Evolutionary conservation across 1,140 invertebrate genomes (phyloP), one percentile per base, ranked within the genome.

Genomic region (Drosophila navojoa): DNA sequence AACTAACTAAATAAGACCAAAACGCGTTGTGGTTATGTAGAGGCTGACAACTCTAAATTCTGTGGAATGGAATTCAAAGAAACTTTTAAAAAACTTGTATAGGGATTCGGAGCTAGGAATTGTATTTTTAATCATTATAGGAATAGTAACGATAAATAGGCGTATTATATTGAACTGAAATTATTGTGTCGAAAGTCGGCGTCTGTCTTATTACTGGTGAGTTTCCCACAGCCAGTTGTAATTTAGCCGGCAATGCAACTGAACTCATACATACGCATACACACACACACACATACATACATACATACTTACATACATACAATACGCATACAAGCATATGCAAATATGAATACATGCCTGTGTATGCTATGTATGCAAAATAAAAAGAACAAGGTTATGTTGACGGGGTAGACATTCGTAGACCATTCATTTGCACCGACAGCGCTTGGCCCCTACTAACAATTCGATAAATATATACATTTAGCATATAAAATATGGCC

Each of bases 401-500:
- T 54, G 54, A 38, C 19, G 42, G 22, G 22, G 16, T 32, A 11
- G 7, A n/a, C 35, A 35, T 58, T 9, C 42, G 35, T 63, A 49
- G 55, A 61, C 53, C 11, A 38, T 57, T 22, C 47, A 40, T 62
- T 77, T 60, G 16, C 38, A 53, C 42, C 35, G 35, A 27, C 45
- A 32, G 5, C 19, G 45, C 35, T 45, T 52, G 27, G 15, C 32
- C 15, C 15, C 50, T 42, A 67, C 25, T 72, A 70, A 73, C 42
- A 44, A 61, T 11, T 5, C 35, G 42, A 40, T 49, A 7, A 32
- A 62, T 55, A 55, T 54, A 27, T n/a, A 27, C n/a, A 54, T 74
- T 42, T 60, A 72, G 62, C 7, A 22, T 27, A 11, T 38, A 11
- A 61, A 63, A 54, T 42, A 86, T 86, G 82, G 82, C 82, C 25